phyloP scores from a whole-genome alignment of 2,113 vertebrate species.

The Canis aureus region DNA sequence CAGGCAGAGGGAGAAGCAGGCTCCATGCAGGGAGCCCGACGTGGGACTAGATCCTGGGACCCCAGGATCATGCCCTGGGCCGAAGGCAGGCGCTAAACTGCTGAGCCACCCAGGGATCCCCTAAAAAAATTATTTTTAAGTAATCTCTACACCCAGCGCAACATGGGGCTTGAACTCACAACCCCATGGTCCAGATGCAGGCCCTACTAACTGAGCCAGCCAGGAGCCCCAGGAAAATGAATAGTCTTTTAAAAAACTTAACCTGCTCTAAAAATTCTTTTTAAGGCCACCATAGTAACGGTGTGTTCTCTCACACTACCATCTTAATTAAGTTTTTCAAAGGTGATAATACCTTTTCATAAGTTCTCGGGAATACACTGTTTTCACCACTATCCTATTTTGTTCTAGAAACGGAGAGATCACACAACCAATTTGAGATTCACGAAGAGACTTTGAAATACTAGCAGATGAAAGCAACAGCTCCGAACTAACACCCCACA shows the following conservation, averaged over 20 bases:
- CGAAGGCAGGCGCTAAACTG: no score
- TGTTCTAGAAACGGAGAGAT: constrained; percentile 43
- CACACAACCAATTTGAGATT: constrained; percentile 27
- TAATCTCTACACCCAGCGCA: not conserved
- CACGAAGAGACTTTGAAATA: constrained; percentile 47
- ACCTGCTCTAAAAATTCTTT: not conserved
- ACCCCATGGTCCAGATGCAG: not conserved
- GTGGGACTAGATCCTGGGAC: no score
- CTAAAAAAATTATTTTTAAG: not conserved
- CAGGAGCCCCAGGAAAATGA: not conserved
- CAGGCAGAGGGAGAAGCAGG: no score
- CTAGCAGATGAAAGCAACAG: not conserved
- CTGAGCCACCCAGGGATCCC: no score
- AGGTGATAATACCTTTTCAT: constrained; percentile 18
- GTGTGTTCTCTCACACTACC: not conserved
- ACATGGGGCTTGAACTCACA: not conserved
- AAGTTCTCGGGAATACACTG: not conserved
- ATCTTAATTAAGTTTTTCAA: constrained; percentile 63
- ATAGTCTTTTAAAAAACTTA: not conserved
- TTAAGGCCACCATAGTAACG: not conserved
- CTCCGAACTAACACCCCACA: not conserved
- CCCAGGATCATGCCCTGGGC: no score
- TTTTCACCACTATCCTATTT: constrained; percentile 38
- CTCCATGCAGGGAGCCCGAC: no score
- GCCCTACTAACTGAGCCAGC: not conserved